Evolutionary conservation across 2,113 vertebrate genomes (phyloP), one percentile per base, ranked within the genome.

Genomic region (Galemys pyrenaicus): DNA sequence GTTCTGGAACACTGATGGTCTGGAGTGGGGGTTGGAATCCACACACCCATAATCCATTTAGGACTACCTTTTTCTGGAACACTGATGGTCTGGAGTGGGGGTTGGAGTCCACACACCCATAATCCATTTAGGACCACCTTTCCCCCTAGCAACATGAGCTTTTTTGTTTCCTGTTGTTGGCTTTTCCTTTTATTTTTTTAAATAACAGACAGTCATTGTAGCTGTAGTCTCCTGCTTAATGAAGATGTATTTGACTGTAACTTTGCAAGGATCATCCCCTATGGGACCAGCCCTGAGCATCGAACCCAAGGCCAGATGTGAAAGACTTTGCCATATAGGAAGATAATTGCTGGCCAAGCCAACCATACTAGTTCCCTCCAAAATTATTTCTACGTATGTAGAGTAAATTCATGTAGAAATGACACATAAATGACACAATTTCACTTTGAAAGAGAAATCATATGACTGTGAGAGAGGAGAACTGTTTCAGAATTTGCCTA

Each of bases 401-500:
- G 94, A 75, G 32, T n/a, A 12, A 17, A 86, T 65, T 86, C 46
- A n/a, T 24, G 5, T 67, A 37, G 28, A 41, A 26, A 32, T 35
- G 28, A 68, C 58, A 32, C 10, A 9, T 8, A 39, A 26, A 12
- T n/a, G 9, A 24, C 71, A 81, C 32, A 39, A 60, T n/a, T 2
- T 26, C 2, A 22, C 30, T 16, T 13, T 16, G 80, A 35, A 62
- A 54, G 62, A 64, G 37, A 85, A 51, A 86, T 8, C 1, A 2
- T 15, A 1, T 9, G 6, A 5, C 17, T 4, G 0, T 12, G 6
- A 46, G 64, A 9, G 17, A 70, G 64, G 24, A 67, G 26, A 12
- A 4, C 5, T 6, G 13, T 7, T 39, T 44, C 8, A 28, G 65
- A 62, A 67, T 12, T 9, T 56, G 9, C 39, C 32, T 37, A 12